Evolutionary conservation across 2,888 invertebrate genomes (phyloP).

Genomic region (Tetheella fluctuosa): DNA sequence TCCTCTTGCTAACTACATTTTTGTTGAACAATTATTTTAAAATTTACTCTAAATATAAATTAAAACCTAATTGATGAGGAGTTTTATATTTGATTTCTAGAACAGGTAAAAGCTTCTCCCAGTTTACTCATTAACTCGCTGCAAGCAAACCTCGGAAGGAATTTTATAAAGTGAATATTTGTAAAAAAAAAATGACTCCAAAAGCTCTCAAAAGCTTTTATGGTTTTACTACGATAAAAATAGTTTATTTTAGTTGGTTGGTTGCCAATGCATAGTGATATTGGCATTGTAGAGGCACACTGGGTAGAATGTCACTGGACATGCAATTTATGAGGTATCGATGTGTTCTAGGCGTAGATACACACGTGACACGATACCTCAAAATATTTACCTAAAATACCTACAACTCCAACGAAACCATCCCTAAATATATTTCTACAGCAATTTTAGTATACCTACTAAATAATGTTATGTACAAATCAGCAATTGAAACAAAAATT

Average conservation of each 20-base stretch:
- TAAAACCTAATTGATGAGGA: not conserved
- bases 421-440: not conserved
- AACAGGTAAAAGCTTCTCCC: not conserved
- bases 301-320: too few species aligned
- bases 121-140: not conserved
- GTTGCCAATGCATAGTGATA: too few species aligned
- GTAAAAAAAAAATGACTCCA: not conserved
- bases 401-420: not conserved
- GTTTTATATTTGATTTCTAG: not conserved
- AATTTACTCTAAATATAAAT: not conserved
- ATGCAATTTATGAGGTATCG: too few species aligned
- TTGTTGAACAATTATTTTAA: not conserved
- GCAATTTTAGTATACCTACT: not conserved
- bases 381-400: not conserved
- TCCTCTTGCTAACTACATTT: too few species aligned
- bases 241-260: not conserved
- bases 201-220: not conserved
- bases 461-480: not conserved
- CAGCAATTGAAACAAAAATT: constrained; percentile 9
- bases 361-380: too few species aligned
- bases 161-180: not conserved
- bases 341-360: too few species aligned
- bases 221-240: not conserved
- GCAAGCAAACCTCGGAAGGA: not conserved
- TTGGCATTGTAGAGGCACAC: too few species aligned